Percentiles rank a stretch among this genome's conserved stretches.
These are phyloP conservation scores for Drosophila helvetica DNA, from an alignment of 2,888 invertebrate genomes.

Conservation along the genomic window DNA sequence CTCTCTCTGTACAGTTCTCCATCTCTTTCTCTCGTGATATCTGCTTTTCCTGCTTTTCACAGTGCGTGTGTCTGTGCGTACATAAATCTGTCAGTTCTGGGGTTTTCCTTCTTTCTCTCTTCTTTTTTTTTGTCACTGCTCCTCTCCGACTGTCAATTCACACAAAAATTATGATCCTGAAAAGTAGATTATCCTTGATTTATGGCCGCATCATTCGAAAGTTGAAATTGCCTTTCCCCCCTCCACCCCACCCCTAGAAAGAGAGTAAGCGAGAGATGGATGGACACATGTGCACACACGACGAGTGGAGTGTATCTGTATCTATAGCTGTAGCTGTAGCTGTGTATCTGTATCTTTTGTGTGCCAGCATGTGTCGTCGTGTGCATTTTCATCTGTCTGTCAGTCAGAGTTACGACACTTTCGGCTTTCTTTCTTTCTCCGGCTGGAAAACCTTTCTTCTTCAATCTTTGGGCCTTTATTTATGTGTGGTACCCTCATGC, in stretches of 20 bases:
- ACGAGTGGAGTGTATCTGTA: constrained; percentile 23
- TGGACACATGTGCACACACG: constrained; percentile 11
- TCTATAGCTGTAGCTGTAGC: constrained; percentile 25
- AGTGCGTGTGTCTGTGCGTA: constrained; percentile 62
- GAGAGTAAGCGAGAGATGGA: constrained; percentile 9
- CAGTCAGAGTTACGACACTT: constrained; percentile 49
- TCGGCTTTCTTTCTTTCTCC: constrained; percentile 44
- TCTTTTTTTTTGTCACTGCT: constrained; percentile 78
- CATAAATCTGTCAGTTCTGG: constrained; percentile 82
- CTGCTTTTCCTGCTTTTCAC: not conserved
- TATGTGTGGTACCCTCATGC: constrained; percentile 46
- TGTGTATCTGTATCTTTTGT: constrained; percentile 71
- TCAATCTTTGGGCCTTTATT: constrained; percentile 45
- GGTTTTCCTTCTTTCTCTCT: not conserved
- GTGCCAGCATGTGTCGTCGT: constrained; percentile 70
- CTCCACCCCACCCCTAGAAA: constrained; percentile 20
- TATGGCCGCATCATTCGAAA: constrained; percentile 82
- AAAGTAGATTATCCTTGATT: constrained; percentile 84
- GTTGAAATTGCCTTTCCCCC: constrained; percentile 72
- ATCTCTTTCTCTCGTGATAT: constrained; percentile 40
- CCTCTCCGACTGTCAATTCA: constrained; percentile 82
- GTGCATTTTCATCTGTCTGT: constrained; percentile 46
- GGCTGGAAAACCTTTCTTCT: constrained; percentile 39
- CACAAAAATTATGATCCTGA: constrained; percentile 84
- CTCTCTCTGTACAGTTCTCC: constrained; percentile 26